phyloP scores from a whole-genome alignment of 2,797 vertebrate genomes.

The Pantherophis alleghaniensis region DNA sequence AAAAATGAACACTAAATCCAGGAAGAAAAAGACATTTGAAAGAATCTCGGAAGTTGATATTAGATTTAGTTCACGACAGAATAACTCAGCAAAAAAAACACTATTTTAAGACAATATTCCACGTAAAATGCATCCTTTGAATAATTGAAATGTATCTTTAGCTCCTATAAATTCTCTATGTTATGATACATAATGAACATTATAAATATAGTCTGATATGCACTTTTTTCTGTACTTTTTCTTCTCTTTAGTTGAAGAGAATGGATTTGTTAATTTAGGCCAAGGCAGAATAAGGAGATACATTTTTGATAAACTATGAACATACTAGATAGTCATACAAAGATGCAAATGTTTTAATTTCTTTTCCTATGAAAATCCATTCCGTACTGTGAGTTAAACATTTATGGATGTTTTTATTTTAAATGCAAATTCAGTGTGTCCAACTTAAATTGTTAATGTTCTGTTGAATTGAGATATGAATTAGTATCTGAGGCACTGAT shows the following conservation, averaged over 20 bases:
- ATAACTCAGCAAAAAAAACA: not conserved
- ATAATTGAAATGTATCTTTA: too few species aligned
- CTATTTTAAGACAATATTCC: not conserved
- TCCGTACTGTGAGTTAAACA: not conserved
- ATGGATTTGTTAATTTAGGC: not conserved
- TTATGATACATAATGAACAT: not conserved
- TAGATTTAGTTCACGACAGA: not conserved
- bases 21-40: not conserved
- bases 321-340: not conserved
- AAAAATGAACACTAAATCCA: not conserved
- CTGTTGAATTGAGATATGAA: not conserved
- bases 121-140: not conserved
- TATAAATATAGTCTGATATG: not conserved
- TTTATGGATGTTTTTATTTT: not conserved
- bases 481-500: not conserved
- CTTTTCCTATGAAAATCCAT: not conserved
- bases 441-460: not conserved
- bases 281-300: not conserved
- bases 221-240: constrained; percentile 59
- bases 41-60: not conserved
- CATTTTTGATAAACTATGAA: not conserved
- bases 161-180: not conserved
- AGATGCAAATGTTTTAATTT: not conserved
- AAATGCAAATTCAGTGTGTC: not conserved
- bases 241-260: constrained; percentile 51